Conservation (phyloP, 2,797 vertebrate species). For the Anas flavirostris region DNA sequence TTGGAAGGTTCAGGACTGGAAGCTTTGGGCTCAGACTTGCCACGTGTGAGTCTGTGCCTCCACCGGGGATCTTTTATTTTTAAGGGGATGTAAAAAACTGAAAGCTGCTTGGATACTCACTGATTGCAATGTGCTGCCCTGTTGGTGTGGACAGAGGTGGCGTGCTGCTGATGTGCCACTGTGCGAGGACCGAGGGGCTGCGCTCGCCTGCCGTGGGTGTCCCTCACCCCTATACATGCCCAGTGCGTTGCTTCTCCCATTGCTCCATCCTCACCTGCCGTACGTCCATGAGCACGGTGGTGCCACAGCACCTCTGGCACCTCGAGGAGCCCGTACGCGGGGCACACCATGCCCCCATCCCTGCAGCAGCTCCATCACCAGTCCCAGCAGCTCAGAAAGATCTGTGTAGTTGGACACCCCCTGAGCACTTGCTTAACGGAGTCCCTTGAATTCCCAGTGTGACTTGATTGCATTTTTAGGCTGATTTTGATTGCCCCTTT, state of each 20-base stretch:
- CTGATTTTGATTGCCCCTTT: background rate
- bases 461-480: background rate
- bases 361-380: rapidly evolving
- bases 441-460: background rate
- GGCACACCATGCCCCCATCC: background rate
- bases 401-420: background rate
- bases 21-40: background rate
- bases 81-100: background rate
- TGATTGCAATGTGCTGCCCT: background rate
- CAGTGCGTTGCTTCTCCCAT: rapidly evolving
- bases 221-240: rapidly evolving
- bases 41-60: rapidly evolving
- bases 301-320: background rate
- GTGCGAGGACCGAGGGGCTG: rapidly evolving
- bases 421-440: background rate
- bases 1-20: background rate
- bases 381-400: background rate
- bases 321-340: rapidly evolving
- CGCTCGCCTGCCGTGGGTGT: rapidly evolving
- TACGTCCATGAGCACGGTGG: rapidly evolving
- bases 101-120: background rate
- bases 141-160: background rate
- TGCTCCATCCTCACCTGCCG: rapidly evolving
- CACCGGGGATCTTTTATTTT: too few species aligned
- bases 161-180: background rate